Base-by-base conservation (phyloP, 2,888 invertebrate species). In the Protula sp. region DNA sequence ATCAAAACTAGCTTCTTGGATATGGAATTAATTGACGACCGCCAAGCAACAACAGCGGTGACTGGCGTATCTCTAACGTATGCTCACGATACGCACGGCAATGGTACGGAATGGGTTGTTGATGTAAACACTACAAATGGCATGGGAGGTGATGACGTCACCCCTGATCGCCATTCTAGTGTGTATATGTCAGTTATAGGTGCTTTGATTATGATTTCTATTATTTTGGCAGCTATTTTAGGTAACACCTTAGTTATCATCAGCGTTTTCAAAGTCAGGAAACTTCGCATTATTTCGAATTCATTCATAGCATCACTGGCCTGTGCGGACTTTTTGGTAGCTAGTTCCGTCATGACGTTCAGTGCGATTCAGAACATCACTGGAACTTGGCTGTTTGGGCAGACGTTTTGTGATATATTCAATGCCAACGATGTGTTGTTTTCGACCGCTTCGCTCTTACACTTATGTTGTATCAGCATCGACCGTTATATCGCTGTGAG, bases 271-370 rank as follows among this genome's bases (percentile, higher is more conserved):
- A 86, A 92, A 53, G 92, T 94, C 82, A 85, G 91, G 51, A 88
- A 89, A 72, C 85, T 92, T 1, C 69, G 78, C 14, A 85, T 91
- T 66, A 90, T 93, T 76, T 94, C 94, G 55, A 95, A 95, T 82
- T 94, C 92, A 81, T 95, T 94, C 85, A 92, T 95, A 68, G 94
- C 95, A 71, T 93, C 92, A 57, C 82, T 95, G 62, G 95, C 95
- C 1, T 89, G 93, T 73, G 94, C 95, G 47, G 94, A 95, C 76
- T 89, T 94, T 84, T 84, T 94, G 65, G 94, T 95, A 52, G 94
- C 94, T 0, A 65, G 78, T n/a, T 59, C 78, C 9, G 81, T 78
- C 1, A 80, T 81, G 80, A 78, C 81, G 2, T 81, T 81, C 67
- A 80, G 73, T 66, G 77, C 77, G 19, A 74, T 74, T 47, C 72